Percentiles rank a stretch among this genome's conserved stretches.
These are phyloP conservation scores for Ifrita kowaldi DNA, from an alignment of 2,113 vertebrate species.

Conservation along the genomic window DNA sequence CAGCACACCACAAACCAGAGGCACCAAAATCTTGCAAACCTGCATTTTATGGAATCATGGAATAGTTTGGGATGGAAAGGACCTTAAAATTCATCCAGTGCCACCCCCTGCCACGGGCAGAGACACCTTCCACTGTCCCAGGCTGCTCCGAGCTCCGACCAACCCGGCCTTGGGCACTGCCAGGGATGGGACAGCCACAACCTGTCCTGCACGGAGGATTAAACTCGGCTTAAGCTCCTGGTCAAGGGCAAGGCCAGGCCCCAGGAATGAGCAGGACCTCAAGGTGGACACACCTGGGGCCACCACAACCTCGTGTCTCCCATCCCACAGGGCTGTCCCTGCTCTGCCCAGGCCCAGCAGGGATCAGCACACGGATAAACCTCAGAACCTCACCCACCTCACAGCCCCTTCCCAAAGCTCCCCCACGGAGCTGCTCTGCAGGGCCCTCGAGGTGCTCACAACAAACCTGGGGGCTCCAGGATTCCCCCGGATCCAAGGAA, in stretches of 20 bases:
- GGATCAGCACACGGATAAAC: neutral
- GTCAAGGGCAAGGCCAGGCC: neutral
- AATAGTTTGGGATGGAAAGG: neutral
- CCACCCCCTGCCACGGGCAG: neutral
- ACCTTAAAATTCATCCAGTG: neutral
- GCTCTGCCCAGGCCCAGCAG: neutral
- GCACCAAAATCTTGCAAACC: neutral
- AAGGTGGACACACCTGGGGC: accelerated
- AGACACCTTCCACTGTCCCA: neutral
- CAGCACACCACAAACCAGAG: neutral
- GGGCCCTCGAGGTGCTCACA: neutral
- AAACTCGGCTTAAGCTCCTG: neutral
- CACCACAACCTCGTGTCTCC: neutral
- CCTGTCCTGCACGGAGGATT: accelerated
- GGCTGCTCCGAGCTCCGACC: neutral
- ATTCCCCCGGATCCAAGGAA: neutral
- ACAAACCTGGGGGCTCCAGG: neutral
- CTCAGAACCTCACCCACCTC: neutral
- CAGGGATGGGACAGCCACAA: neutral
- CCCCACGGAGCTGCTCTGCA: neutral
- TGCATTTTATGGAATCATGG: neutral
- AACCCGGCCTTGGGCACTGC: neutral
- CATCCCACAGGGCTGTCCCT: neutral
- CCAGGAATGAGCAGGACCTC: neutral
- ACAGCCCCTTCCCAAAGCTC: neutral